phyloP scores from a whole-genome alignment of 1,140 invertebrate species.

The Vollenhovia emeryi region DNA sequence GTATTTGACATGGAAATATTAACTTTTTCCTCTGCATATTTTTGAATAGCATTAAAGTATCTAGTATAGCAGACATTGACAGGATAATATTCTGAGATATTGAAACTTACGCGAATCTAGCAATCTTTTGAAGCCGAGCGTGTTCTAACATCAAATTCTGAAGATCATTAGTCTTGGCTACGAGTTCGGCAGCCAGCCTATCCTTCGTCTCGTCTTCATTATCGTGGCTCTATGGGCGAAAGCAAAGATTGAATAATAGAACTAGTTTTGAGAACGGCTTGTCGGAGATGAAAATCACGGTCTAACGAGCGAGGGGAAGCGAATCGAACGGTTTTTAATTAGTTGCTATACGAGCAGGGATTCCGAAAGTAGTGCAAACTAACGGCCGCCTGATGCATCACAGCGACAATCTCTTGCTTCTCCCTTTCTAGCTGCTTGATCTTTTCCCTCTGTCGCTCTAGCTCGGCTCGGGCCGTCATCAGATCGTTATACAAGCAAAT shows the following conservation, averaged over 20 bases:
- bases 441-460: conserved; percentile 61
- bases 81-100: conserved; percentile 1
- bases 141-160: conserved; percentile 63
- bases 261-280: neutral
- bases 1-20: neutral
- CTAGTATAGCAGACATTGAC: neutral
- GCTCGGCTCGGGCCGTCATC: conserved; percentile 12
- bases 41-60: neutral
- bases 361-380: conserved; percentile 71
- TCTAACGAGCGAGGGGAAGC: conserved; percentile 45
- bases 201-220: conserved; percentile 60
- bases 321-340: conserved; percentile 54
- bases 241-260: conserved; percentile 18
- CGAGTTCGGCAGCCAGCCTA: conserved; percentile 66
- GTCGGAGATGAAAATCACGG: neutral
- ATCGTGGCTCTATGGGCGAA: conserved; percentile 33
- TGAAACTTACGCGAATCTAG: conserved; percentile 68
- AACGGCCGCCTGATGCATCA: conserved; percentile 72
- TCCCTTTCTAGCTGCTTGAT: conserved; percentile 63
- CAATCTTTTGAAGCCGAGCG: conserved; percentile 62
- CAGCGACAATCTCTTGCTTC: conserved; percentile 71
- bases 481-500: conserved; percentile 73
- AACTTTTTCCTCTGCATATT: neutral
- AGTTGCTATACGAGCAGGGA: conserved; percentile 55
- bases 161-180: conserved; percentile 66